A percentile compares a stretch with the other conserved stretches of the same genome.
phyloP scores from a whole-genome alignment of 1,140 invertebrate genomes.

The Drosophila asahinai region DNA sequence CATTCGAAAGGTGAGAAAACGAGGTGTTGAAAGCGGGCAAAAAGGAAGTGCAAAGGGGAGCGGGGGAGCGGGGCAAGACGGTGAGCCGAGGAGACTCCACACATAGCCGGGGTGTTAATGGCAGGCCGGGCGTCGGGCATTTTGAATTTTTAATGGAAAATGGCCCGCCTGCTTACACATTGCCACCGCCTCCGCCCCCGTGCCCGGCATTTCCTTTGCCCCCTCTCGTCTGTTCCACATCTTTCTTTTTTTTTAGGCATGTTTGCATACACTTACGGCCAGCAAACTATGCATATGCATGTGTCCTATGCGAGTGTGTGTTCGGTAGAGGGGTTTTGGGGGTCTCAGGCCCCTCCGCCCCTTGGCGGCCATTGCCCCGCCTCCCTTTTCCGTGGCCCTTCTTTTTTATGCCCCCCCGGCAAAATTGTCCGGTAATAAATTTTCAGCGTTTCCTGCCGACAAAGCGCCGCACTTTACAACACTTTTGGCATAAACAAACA shows the following conservation, averaged over 20 bases:
- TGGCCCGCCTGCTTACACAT: conserved; percentile 67
- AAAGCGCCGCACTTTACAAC: conserved; percentile 83
- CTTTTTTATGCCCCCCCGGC: conserved; percentile 69
- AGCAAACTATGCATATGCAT: conserved; percentile 81
- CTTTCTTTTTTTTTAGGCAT: conserved; percentile 66
- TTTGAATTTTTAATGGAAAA: conserved; percentile 80
- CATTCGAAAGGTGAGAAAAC: conserved; percentile 77
- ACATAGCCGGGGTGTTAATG: conserved; percentile 67
- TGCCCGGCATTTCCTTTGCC: neutral
- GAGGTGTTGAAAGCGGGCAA: conserved; percentile 71
- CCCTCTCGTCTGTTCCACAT: conserved; percentile 45
- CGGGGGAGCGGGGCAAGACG: conserved; percentile 36
- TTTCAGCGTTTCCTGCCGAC: conserved; percentile 83
- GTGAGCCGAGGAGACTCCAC: conserved; percentile 47
- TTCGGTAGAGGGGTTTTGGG: neutral
- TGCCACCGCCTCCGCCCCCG: neutral
- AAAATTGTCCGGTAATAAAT: conserved; percentile 84
- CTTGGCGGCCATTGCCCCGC: conserved; percentile 32
- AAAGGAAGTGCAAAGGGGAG: conserved; percentile 22
- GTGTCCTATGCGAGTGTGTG: conserved; percentile 48
- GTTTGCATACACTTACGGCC: conserved; percentile 79
- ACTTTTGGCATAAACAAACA: conserved; percentile 83
- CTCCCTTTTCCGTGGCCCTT: conserved; percentile 10
- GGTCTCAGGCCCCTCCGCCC: conserved; percentile 11
- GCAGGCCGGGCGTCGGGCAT: conserved; percentile 76